Evolutionary conservation across 2,888 invertebrate species (phyloP), one percentile per base, ranked within the genome.

Genomic region (Teleogryllus oceanicus): DNA sequence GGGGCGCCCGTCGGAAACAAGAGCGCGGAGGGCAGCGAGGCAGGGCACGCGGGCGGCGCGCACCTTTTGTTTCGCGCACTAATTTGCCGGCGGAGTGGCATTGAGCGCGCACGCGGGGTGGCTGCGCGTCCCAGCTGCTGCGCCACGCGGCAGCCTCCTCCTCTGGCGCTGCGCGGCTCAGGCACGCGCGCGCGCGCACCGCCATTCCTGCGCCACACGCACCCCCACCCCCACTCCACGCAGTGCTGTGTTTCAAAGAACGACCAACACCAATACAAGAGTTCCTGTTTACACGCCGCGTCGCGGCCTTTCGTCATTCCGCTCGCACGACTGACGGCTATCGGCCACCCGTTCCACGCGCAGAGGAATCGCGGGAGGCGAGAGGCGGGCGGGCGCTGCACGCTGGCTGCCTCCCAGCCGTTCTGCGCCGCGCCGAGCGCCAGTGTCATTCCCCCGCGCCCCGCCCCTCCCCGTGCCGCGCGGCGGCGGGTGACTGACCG

Each of bases 141-240:
- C 24, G 76, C 49, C 5, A 83, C 84, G 84, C 83, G 84, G 83
- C 80, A 84, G 84, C 79, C 80, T 78, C 80, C 80, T 81, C 76
- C 37, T 8, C 37, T 4, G 37, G 37, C 37, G 37, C 37, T 37
- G 37, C 37, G 37, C 37, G 37, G 37, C 37, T 37, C 37, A 37
- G 37, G 37, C 37, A 37, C 37, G 37, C 37, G 5, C 37, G 1
- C 37, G 37, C 37, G 37, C 37, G 37, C 37, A 37, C 37, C 37
- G 37, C 37, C 37, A 37, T 37, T 37, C 37, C 37, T 37, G 5
- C 37, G 37, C 37, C 37, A 24, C 24, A 24, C 24, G 24, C 24
- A 24, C 24, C 24, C 24, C 24, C 24, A 37, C 37, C 37, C 37
- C 37, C 37, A 24, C 24, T 24, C 24, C 24, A 24, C 24, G 24